phyloP scores from a whole-genome alignment of 2,113 vertebrate genomes.

The Lophotis ruficrista region DNA sequence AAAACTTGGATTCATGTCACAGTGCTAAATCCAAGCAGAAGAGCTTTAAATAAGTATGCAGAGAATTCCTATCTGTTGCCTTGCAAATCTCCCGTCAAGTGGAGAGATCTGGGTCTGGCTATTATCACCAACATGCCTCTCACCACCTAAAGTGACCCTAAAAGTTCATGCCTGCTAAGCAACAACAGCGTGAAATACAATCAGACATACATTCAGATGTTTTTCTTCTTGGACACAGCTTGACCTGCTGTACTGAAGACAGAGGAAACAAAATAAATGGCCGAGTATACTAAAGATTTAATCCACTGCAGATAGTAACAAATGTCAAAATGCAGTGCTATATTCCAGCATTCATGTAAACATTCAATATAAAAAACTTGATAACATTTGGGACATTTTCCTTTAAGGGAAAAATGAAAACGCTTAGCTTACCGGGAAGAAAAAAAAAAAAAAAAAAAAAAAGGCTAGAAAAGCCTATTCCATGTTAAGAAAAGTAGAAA shows the following conservation, averaged over 20 bases:
- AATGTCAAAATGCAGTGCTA: neutral
- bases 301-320: neutral
- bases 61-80: constrained; percentile 35
- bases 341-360: neutral
- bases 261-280: neutral
- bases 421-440: neutral
- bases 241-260: neutral
- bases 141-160: constrained; percentile 17
- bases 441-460: neutral
- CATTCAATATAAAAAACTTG: neutral
- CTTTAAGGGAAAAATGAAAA: neutral
- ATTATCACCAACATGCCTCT: constrained; percentile 13
- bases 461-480: neutral
- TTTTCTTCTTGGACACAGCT: neutral
- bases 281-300: neutral
- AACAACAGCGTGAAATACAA: neutral
- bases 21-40: constrained; percentile 27
- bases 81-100: constrained; percentile 42
- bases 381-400: neutral
- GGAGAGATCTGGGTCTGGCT: constrained; percentile 24
- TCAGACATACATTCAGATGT: neutral
- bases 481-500: neutral
- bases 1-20: constrained; percentile 25
- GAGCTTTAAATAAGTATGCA: constrained; percentile 37
- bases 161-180: constrained; percentile 23